A percentile compares a stretch with the other conserved stretches of the same genome.
phyloP scores from a whole-genome alignment of 2,888 invertebrate species.

The Bimastos eiseni region DNA sequence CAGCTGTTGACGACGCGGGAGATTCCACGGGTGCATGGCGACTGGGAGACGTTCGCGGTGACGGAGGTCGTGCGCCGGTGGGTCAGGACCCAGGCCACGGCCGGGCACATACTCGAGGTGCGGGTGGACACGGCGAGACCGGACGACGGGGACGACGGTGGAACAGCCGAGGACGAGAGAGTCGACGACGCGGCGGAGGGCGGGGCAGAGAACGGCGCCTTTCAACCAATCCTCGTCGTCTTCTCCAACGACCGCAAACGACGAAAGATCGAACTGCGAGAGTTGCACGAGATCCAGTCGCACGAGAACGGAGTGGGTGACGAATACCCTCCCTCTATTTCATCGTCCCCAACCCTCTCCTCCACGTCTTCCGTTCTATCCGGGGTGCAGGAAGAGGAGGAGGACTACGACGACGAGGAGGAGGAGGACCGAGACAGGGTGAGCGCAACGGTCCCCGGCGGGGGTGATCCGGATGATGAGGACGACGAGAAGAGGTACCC shows the following conservation, averaged over 20 bases:
- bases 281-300: constrained; percentile 49
- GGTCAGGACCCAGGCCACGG: constrained; percentile 40
- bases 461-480: neutral
- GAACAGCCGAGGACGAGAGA: neutral
- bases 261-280: constrained; percentile 35
- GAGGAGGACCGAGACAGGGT: neutral
- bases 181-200: neutral
- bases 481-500: constrained; percentile 2
- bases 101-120: constrained; percentile 50
- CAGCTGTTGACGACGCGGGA: constrained; percentile 47
- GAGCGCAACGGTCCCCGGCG: neutral
- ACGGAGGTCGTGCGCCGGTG: constrained; percentile 51
- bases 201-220: constrained; percentile 40
- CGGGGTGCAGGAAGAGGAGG: neutral
- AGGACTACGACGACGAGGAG: constrained; percentile 25
- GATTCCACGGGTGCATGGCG: constrained; percentile 50
- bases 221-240: constrained; percentile 54
- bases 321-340: neutral
- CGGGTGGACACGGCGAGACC: constrained; percentile 43
- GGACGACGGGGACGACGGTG: neutral
- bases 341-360: neutral
- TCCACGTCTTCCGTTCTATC: neutral
- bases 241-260: constrained; percentile 50
- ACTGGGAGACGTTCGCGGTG: constrained; percentile 56
- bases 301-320: constrained; percentile 43